Evolutionary conservation across 2,797 vertebrate genomes (phyloP), one percentile per base, ranked within the genome.

Genomic region (Leucoraja ocellata): DNA sequence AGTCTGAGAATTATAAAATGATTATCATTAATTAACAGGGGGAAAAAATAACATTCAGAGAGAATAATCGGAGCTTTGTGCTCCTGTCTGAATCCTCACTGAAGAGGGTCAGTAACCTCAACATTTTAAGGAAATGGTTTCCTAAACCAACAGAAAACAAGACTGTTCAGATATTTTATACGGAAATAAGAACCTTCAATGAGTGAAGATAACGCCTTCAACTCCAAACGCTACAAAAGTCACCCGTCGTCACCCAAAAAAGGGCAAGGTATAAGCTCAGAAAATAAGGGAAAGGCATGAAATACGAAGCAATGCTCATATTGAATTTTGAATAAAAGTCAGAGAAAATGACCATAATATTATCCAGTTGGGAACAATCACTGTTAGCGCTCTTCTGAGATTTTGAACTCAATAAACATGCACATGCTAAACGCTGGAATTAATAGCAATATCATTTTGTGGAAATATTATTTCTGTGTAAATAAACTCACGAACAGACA

Each of bases 71-170:
- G 71, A 92, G 25, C 23, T 54, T 92, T 92, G 71, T 39, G 63
- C 65, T 71, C 7, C 10, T 73, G 36, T 25, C 36, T 73, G 65
- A 39, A 74, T 73, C 36, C 71, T 92, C 54, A 54, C 39, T 54
- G 90, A 76, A 76, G 90, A 92, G 39, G 46, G 90, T 76, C 39
- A 92, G 71, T 92, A 76, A 92, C 39, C 71, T n/a, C 25, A 92
- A 92, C 68, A 91, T 73, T 92, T 91, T 92, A 68, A 76, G 90
- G 90, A 76, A 54, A 46, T 76, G 0, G 39, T 76, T 92, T 92
- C 90, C 71, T 76, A 58, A 46, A 46, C 54, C 76, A 91, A 91
- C 90, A 91, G 61, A 91, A 91, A 74, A 74, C 71, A 91, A 91
- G 21, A 10, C 54, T 46, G 71, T n/a, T 92, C 90, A 58, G 39